Evolutionary conservation across 2,113 vertebrate species (phyloP).

Genomic region (Clarias macrocephalus): DNA sequence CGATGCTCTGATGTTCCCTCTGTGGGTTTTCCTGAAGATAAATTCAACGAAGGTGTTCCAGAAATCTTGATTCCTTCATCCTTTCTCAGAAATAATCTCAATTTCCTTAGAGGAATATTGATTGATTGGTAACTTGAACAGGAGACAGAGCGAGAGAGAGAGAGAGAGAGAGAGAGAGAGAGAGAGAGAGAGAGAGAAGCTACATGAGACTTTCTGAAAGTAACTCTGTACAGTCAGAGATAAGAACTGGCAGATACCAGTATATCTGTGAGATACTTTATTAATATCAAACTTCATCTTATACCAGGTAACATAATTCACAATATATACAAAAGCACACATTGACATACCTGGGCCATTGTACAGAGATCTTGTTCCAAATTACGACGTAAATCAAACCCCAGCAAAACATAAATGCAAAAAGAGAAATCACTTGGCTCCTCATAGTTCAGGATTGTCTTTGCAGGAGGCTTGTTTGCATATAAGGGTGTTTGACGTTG

Average conservation of each 20-base stretch:
- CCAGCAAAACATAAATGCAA: conserved; percentile 3
- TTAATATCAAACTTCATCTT: not conserved
- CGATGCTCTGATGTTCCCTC: not conserved
- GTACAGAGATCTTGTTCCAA: not conserved
- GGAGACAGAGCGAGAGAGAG: not conserved
- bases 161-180: too few relatives aligned
- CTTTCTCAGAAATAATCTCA: not conserved
- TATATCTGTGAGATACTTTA: not conserved
- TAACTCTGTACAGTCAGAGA: not conserved
- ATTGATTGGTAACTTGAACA: not conserved
- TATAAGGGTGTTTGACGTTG: not conserved
- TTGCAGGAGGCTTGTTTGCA: not conserved
- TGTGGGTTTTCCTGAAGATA: not conserved
- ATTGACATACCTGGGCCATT: conserved; percentile 51
- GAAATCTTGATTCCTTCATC: too few relatives aligned
- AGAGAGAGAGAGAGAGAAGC: too few relatives aligned
- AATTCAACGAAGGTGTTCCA: not conserved
- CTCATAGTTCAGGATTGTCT: not conserved
- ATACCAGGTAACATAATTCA: not conserved
- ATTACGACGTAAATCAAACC: conserved; percentile 19
- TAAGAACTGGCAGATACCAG: not conserved
- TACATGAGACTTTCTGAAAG: not conserved
- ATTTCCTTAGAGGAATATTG: not conserved
- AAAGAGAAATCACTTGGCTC: not conserved
- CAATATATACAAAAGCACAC: not conserved